These are phyloP conservation scores for Hirtodrosophila confusa DNA, from an alignment of 2,888 invertebrate species.

Conservation along the genomic window DNA sequence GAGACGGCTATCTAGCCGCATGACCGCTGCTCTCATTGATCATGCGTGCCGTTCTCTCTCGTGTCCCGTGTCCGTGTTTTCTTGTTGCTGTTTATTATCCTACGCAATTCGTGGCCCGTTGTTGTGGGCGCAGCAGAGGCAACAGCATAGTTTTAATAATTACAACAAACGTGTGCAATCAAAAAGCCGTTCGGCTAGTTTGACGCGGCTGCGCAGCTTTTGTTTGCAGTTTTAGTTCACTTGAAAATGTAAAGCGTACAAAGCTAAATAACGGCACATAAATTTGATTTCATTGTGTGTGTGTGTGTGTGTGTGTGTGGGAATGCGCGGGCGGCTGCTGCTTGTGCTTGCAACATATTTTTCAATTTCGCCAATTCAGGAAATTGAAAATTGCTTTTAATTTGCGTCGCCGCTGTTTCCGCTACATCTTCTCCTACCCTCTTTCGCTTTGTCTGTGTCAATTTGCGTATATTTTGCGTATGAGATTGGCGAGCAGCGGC, in stretches of 20 bases:
- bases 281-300: constrained; percentile 17
- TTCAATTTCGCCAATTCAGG: constrained; percentile 72
- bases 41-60: constrained; percentile 72
- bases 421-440: constrained; percentile 42
- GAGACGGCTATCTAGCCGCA: constrained; percentile 68
- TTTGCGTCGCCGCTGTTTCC: constrained; percentile 69
- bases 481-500: constrained; percentile 12
- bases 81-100: constrained; percentile 63
- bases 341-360: constrained; percentile 38
- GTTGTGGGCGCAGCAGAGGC: constrained; percentile 34
- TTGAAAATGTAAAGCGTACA: constrained; percentile 6
- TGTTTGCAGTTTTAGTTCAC: constrained; percentile 14
- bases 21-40: constrained; percentile 59
- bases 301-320: constrained; percentile 21
- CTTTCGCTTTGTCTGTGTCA: constrained; percentile 37
- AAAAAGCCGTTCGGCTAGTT: constrained; percentile 52
- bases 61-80: constrained; percentile 33
- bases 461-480: constrained; percentile 60
- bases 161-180: constrained; percentile 35
- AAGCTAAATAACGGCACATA: constrained; percentile 57
- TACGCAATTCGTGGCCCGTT: constrained; percentile 54
- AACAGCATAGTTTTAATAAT: constrained; percentile 40
- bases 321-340: constrained; percentile 40
- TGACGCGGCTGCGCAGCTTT: constrained; percentile 35
- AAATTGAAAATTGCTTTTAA: constrained; percentile 76